phyloP scores from a whole-genome alignment of 2,113 vertebrate species.

The Lophotis ruficrista region DNA sequence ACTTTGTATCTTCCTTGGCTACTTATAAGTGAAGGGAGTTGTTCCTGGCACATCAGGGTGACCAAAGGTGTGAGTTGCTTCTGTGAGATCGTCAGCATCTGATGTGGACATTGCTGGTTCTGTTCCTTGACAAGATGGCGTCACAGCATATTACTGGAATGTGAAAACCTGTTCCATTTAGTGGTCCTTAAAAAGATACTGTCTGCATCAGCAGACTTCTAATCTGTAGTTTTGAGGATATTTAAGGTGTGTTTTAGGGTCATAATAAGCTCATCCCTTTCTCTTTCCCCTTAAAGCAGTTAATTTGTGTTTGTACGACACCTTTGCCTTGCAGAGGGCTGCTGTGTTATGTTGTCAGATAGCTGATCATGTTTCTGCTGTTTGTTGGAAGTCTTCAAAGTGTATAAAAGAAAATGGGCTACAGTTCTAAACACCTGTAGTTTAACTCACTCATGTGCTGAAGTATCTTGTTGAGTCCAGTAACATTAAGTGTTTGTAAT shows the following conservation, averaged over 20 bases:
- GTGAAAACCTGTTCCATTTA: background rate
- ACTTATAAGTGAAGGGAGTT: background rate
- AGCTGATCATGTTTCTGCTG: background rate
- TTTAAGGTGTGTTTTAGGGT: background rate
- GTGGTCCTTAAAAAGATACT: background rate
- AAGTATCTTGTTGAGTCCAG: background rate
- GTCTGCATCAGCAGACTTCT: background rate
- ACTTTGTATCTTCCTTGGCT: background rate
- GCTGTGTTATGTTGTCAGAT: background rate
- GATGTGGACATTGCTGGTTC: fast-evolving
- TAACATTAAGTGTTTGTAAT: background rate
- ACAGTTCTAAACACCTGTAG: background rate
- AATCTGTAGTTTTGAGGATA: background rate
- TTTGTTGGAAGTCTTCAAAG: background rate
- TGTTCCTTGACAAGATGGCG: fast-evolving
- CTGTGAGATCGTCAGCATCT: background rate
- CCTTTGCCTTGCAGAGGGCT: background rate
- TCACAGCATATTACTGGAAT: background rate
- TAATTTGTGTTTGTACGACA: background rate
- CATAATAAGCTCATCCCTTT: background rate
- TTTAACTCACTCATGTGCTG: background rate
- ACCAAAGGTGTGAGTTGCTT: background rate
- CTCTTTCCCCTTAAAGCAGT: background rate
- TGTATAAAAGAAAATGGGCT: background rate
- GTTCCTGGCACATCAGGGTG: background rate